Base-by-base conservation (phyloP, 2,113 vertebrate species). In the Amblyopsis rosae region DNA sequence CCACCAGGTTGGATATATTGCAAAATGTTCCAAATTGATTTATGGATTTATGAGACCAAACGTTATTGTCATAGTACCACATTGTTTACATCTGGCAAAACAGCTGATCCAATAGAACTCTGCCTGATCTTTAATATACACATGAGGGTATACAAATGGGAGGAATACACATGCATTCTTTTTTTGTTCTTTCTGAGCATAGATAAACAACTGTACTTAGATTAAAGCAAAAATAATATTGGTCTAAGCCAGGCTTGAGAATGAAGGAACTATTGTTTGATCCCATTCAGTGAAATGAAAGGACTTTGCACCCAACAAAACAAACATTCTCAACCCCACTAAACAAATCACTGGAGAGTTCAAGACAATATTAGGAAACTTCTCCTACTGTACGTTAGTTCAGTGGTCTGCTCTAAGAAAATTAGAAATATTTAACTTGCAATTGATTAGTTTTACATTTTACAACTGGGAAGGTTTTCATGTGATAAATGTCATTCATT, bases 401-500 rank as follows among this genome's bases (percentile, higher is more conserved):
- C 3, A 9, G 3, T 47, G 15, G 12, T 45, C 35, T 61, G 32
- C 5, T 3, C 49, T 49, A 41, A 41, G 35, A 16, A 63, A 1
- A 3, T 69, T 16, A 54, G 41, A 15, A 59, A 47, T 9, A 49
- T 51, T 54, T 17, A 26, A 13, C 12, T 35, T 12, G 1, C 3
- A 41, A 53, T 45, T 6, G 16, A 53, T 69, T 45, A 17, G 9
- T 54, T 47, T 49, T 41, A 6, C 32, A 50, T 56, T 67, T 47
- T 15, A 10, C 7, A 32, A 10, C 32, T 47, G 15, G 26, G 55
- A 9, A 54, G 4, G 17, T 5, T 15, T 15, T 51, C n/a, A 33
- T 51, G 41, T 54, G 55, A 11, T 64, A 71, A 45, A 12, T 35
- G 35, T 19, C 53, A 47, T 41, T 55, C 49, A 59, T 26, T 73